Conservation (phyloP, 2,797 vertebrate genomes). For the Craterocephalus amniculus region DNA sequence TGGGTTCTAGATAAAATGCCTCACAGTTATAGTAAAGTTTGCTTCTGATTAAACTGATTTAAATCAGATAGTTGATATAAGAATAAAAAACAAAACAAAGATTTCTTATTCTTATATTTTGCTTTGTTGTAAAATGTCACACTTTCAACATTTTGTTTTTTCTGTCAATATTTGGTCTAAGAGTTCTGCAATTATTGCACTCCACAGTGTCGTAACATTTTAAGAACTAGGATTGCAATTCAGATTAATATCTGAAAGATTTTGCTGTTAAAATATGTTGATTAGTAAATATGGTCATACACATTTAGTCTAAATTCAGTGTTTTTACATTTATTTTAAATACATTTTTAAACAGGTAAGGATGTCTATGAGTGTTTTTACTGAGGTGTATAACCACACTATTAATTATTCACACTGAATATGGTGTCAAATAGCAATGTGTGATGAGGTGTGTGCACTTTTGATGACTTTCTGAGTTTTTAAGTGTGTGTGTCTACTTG, state of each 20-base stretch:
- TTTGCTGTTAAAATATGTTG: no score
- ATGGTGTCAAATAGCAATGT: constrained; percentile 39
- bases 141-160: no score
- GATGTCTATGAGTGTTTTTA: constrained; percentile 16
- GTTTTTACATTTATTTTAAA: no score
- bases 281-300: no score
- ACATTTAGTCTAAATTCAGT: no score
- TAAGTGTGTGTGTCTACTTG: neutral
- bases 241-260: no score
- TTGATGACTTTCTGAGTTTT: neutral
- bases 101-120: neutral
- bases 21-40: neutral
- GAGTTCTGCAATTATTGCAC: no score
- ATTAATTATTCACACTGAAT: constrained; percentile 19
- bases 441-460: neutral
- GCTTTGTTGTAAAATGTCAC: no score
- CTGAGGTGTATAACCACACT: constrained; percentile 2
- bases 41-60: neutral
- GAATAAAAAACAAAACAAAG: neutral
- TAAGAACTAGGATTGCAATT: no score
- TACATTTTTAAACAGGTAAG: neutral
- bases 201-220: no score
- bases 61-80: neutral
- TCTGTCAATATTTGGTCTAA: no score
- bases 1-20: neutral